A percentile compares a stretch with the other conserved stretches of the same genome.
Conservation (phyloP, 2,113 vertebrate species). For the Pithys albifrons region DNA sequence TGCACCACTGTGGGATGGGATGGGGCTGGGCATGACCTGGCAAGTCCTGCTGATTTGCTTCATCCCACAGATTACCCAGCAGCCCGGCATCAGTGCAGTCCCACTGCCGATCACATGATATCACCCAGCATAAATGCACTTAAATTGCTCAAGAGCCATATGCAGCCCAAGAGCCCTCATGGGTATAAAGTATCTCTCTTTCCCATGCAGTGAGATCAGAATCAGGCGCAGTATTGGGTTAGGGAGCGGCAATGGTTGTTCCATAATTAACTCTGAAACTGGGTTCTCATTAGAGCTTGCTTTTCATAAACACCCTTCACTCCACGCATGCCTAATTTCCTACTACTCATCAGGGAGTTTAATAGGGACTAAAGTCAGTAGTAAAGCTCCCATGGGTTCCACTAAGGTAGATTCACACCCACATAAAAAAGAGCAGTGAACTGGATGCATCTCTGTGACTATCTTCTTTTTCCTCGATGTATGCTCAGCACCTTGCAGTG, state of each 20-base stretch:
- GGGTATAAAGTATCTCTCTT: constrained; percentile 57
- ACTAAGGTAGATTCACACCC: constrained; percentile 34
- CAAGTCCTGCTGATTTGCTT: constrained; percentile 68
- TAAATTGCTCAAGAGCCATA: constrained; percentile 62
- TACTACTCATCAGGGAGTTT: constrained; percentile 37
- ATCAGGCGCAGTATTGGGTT: constrained; percentile 17
- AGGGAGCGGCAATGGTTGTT: constrained; percentile 60
- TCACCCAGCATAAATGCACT: constrained; percentile 48
- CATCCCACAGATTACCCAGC: constrained; percentile 71
- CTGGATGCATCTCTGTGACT: not conserved
- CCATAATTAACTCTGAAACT: constrained; percentile 64
- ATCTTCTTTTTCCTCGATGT: constrained; percentile 45
- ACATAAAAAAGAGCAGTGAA: constrained; percentile 9
- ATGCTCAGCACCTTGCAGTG: not conserved
- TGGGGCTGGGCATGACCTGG: constrained; percentile 63
- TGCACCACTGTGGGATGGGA: constrained; percentile 51
- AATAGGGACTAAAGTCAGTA: constrained; percentile 41
- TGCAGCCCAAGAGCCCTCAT: constrained; percentile 61
- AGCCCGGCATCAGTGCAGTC: constrained; percentile 10
- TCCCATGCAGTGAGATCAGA: constrained; percentile 52
- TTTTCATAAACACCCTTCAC: constrained; percentile 63
- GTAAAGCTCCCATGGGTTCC: constrained; percentile 17
- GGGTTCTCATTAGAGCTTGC: constrained; percentile 57
- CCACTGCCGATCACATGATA: constrained; percentile 57
- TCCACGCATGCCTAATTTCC: constrained; percentile 60